These are phyloP conservation scores for Myotis daubentonii DNA, from an alignment of 2,797 vertebrate genomes.

Conservation along the genomic window DNA sequence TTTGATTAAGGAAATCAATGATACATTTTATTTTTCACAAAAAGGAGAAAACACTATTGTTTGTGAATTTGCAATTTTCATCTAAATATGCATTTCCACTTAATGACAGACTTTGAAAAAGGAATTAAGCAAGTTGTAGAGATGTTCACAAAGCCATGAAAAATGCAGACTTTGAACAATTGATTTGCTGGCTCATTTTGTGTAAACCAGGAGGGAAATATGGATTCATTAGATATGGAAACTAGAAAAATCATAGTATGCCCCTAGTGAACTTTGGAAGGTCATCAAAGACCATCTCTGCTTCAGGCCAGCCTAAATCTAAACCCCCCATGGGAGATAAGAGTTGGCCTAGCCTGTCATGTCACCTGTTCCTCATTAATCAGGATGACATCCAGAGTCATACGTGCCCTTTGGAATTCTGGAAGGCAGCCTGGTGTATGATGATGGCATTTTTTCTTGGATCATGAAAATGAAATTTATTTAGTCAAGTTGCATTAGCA, in stretches of 20 bases:
- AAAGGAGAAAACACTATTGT: background rate
- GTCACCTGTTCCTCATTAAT: constrained; percentile 58
- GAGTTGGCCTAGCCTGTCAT: too few species aligned
- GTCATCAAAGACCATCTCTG: background rate
- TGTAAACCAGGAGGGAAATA: background rate
- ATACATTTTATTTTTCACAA: background rate
- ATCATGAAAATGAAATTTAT: background rate
- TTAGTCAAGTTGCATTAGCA: background rate
- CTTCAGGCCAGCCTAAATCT: background rate
- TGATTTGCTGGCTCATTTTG: background rate
- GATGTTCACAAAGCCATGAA: background rate
- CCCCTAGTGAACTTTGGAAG: background rate
- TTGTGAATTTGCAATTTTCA: background rate
- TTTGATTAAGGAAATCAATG: background rate
- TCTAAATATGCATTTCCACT: background rate
- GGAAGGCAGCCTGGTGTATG: background rate
- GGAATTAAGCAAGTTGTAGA: background rate
- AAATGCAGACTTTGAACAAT: background rate
- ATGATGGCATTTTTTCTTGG: background rate
- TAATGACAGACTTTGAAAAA: background rate
- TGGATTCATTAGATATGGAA: background rate
- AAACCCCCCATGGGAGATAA: background rate
- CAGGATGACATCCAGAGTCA: background rate
- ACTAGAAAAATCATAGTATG: background rate
- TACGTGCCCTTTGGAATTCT: background rate